Evolutionary conservation across 2,797 vertebrate species (phyloP).

Genomic region (Cetoscarus ocellatus): DNA sequence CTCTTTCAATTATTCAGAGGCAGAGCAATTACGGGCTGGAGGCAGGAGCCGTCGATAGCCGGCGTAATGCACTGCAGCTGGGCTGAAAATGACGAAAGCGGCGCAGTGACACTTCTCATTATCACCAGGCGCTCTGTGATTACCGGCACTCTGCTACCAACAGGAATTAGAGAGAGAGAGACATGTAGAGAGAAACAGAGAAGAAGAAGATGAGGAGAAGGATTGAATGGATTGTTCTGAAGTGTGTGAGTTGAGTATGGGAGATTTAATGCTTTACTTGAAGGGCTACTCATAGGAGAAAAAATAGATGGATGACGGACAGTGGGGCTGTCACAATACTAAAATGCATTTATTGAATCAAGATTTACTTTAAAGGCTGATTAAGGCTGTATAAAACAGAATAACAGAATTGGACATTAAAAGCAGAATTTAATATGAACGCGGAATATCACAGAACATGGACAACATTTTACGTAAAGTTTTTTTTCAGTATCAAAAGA

Average conservation of each 20-base stretch:
- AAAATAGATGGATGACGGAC: too few species aligned
- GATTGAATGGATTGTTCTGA: background rate
- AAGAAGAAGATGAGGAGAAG: background rate
- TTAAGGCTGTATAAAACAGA: too few species aligned
- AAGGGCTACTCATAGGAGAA: too few species aligned
- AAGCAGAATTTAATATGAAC: too few species aligned
- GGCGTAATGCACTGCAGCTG: constrained; percentile 63
- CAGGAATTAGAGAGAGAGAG: constrained; percentile 39
- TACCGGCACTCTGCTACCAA: constrained; percentile 28
- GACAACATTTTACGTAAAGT: too few species aligned
- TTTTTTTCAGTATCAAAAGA: too few species aligned
- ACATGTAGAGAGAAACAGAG: background rate
- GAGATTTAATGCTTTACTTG: constrained; percentile 13
- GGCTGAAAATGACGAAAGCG: constrained; percentile 51
- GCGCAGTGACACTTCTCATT: constrained; percentile 67
- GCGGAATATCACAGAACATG: too few species aligned
- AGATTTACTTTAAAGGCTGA: too few species aligned
- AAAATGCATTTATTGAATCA: too few species aligned
- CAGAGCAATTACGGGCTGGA: constrained; percentile 69
- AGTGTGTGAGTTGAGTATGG: constrained; percentile 4
- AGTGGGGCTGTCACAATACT: too few species aligned
- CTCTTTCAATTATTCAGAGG: constrained; percentile 75
- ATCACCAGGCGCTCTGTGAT: constrained; percentile 53
- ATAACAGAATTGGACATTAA: too few species aligned
- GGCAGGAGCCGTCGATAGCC: constrained; percentile 50